These are phyloP conservation scores for Coendou prehensilis DNA, from an alignment of 2,797 vertebrate species.

Conservation along the genomic window DNA sequence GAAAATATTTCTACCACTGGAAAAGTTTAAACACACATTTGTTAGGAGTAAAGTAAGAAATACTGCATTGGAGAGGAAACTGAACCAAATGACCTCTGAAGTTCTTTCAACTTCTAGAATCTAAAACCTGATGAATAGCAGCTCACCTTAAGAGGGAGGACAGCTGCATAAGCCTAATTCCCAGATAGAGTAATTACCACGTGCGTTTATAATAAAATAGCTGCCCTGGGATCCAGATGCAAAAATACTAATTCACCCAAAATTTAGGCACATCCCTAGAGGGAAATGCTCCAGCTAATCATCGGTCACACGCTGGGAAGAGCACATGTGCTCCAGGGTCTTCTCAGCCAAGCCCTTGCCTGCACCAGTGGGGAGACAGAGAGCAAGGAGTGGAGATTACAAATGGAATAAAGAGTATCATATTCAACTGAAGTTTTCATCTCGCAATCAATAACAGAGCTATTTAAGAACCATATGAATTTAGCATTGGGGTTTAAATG, in stretches of 20 bases:
- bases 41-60: slow-evolving; percentile 4
- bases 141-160: neutral
- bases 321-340: neutral
- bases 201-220: slow-evolving; percentile 61
- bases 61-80: neutral
- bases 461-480: slow-evolving; percentile 23
- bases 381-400: neutral
- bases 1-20: neutral
- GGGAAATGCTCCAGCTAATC: slow-evolving; percentile 10
- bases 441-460: neutral
- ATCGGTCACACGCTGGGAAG: slow-evolving; percentile 6
- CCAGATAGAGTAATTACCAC: neutral
- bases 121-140: neutral
- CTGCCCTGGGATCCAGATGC: neutral
- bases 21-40: slow-evolving; percentile 32
- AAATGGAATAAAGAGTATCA: slow-evolving; percentile 8
- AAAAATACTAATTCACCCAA: slow-evolving; percentile 69
- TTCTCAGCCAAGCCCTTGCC: neutral
- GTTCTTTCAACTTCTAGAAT: neutral
- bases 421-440: neutral
- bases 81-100: neutral
- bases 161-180: neutral
- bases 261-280: neutral
- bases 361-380: neutral
- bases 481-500: slow-evolving; percentile 43